Evolutionary conservation across 2,113 vertebrate species (phyloP).

Genomic region (Hemichromis elongatus): DNA sequence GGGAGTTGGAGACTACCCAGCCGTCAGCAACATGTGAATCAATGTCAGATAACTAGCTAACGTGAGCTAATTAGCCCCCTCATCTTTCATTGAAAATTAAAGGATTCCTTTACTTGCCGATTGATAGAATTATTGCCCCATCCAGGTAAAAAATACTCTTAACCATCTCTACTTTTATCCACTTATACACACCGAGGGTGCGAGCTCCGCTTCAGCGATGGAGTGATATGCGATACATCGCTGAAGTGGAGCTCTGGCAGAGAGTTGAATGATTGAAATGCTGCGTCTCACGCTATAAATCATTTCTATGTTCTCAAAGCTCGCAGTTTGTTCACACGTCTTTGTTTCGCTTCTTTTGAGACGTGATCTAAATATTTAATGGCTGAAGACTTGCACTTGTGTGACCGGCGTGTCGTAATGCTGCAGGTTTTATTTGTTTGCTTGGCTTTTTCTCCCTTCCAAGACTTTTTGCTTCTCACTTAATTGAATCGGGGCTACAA

Average conservation of each 20-base stretch:
- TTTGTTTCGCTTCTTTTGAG: neutral
- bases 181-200: accelerated
- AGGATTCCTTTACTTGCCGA: neutral
- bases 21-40: neutral
- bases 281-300: neutral
- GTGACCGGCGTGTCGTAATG: neutral
- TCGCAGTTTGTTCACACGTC: neutral
- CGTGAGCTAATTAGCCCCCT: accelerated
- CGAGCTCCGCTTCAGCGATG: neutral
- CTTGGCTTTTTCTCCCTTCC: neutral
- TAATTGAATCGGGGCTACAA: neutral
- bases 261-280: neutral
- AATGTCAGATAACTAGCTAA: neutral
- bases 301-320: neutral
- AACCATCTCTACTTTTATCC: neutral
- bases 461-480: neutral
- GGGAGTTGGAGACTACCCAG: neutral
- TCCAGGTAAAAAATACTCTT: accelerated
- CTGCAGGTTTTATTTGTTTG: neutral
- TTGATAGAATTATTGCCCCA: neutral
- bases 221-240: neutral
- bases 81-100: neutral
- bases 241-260: neutral
- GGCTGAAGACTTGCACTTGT: neutral
- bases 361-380: neutral